Percentiles rank a stretch among this genome's conserved stretches.
These are phyloP conservation scores for Leuctra nigra DNA, from an alignment of 2,888 invertebrate genomes.

Conservation along the genomic window DNA sequence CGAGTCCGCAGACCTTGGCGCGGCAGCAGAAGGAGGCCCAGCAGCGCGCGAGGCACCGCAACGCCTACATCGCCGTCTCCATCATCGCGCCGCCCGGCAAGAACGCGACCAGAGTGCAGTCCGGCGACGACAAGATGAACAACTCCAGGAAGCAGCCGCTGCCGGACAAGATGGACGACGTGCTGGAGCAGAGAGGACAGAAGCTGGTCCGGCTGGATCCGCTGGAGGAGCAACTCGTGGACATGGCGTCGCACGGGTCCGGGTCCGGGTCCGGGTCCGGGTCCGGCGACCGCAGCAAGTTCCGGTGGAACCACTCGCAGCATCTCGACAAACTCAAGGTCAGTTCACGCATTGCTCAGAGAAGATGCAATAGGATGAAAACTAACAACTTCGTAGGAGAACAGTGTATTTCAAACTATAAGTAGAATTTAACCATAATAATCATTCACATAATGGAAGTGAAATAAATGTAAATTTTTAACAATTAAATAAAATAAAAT, in stretches of 20 bases:
- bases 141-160: neutral
- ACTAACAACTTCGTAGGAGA: too few species aligned
- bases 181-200: neutral
- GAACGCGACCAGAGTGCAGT: constrained; percentile 1
- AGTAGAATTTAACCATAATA: too few species aligned
- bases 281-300: constrained; percentile 1
- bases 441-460: too few species aligned
- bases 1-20: constrained; percentile 25
- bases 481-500: too few species aligned
- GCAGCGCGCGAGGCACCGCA: constrained; percentile 22
- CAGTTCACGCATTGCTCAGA: neutral
- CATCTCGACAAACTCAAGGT: constrained; percentile 28
- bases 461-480: too few species aligned
- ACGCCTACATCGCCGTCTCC: constrained; percentile 26
- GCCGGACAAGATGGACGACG: constrained; percentile 23
- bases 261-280: neutral
- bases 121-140: neutral
- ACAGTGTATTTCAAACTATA: too few species aligned
- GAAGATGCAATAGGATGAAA: too few species aligned
- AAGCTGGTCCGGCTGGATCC: constrained; percentile 20
- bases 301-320: constrained; percentile 26
- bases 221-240: constrained; percentile 26
- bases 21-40: constrained; percentile 22
- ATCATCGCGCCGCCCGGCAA: constrained; percentile 22
- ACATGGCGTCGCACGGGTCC: constrained; percentile 18